Evolutionary conservation across 2,888 invertebrate species (phyloP), one percentile per base, ranked within the genome.

Genomic region (Leptopterna dolabrata): DNA sequence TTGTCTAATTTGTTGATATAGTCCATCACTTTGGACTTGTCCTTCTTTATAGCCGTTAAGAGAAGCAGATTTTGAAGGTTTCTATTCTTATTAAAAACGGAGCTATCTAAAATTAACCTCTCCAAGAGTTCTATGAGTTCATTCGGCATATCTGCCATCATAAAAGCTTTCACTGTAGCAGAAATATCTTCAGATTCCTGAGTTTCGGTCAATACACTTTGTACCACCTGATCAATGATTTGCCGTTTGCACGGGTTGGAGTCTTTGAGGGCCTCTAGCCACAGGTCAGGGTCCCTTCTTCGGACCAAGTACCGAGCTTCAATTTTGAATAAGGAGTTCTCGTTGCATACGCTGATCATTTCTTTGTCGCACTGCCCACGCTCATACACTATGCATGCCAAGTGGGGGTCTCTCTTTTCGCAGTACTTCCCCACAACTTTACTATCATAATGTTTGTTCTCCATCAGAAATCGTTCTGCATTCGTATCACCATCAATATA

Each of bases 401-500:
- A 94, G 93, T 99, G 99, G 0, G 99, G 99, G 93, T 99, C 99
- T 90, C 99, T 96, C 93, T 99, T 99, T 93, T 99, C 99, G 92
- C 99, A 99, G 93, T 99, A 99, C 90, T 98, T 97, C 0, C 99
- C 97, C 11, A 97, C 97, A 0, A 98, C 98, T 90, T 97, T 95
- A 88, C 98, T 98, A 92, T 99, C 99, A 93, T 99, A 99, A 91
- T 94, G 94, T 90, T 94, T 94, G 91, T 96, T 96, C 91, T 95
- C 95, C 90, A 93, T 97, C 88, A 99, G 94, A 93, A 97, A 99
- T 90, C 99, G 93, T 92, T 99, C 99, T 0, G 99, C 98, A 92
- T 99, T 99, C 92, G 99, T 99, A 93, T 99, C 99, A 89, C 98
- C 97, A 92, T 99, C 99, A 90, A 99, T 99, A 93, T 99, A 99